Conservation (phyloP, 1,140 invertebrate genomes). For the Nebria ingens region DNA sequence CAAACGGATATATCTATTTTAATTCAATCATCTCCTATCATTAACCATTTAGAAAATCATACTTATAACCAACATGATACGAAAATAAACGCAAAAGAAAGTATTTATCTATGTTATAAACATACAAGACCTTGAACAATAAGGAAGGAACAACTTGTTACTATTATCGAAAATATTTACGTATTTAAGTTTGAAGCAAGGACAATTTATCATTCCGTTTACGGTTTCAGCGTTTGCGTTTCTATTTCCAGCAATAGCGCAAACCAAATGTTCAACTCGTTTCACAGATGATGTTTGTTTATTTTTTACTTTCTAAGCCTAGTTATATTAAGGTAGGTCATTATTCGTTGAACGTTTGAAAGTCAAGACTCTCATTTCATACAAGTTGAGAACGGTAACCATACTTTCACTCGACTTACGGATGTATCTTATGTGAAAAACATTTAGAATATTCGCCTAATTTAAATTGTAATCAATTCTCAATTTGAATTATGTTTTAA, state of each 20-base stretch:
- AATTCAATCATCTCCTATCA: too few species aligned
- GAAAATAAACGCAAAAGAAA: too few species aligned
- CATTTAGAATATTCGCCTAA: too few species aligned
- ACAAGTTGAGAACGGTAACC: background rate
- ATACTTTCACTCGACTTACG: background rate
- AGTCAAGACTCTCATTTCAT: conserved; percentile 2
- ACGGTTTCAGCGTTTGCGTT: background rate
- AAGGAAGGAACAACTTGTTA: conserved; percentile 1
- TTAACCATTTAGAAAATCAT: too few species aligned
- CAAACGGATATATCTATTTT: too few species aligned
- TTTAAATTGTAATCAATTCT: background rate
- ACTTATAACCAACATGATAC: too few species aligned
- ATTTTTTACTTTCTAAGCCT: conserved; percentile 3
- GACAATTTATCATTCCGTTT: background rate
- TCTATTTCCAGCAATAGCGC: background rate
- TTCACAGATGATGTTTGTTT: conserved; percentile 3
- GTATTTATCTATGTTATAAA: background rate
- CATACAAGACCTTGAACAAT: background rate
- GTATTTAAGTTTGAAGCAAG: background rate
- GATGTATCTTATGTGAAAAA: too few species aligned
- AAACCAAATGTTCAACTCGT: too few species aligned
- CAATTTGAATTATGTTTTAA: too few species aligned
- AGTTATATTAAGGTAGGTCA: background rate
- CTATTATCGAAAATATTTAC: background rate
- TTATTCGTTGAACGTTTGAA: background rate